These are phyloP conservation scores for Stenolophus ochropezus DNA, from an alignment of 2,888 invertebrate genomes.

Conservation along the genomic window DNA sequence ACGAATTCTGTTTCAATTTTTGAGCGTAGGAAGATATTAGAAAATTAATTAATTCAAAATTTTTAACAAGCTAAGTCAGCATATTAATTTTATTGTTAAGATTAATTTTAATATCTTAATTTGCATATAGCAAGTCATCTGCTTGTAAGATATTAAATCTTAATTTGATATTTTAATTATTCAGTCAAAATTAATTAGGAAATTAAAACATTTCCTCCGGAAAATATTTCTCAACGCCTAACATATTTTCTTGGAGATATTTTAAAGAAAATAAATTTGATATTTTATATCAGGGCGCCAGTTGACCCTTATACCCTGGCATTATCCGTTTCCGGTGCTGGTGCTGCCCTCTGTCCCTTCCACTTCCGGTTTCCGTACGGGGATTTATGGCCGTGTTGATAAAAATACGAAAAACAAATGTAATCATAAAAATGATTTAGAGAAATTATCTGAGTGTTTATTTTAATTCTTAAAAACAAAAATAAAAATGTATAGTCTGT, in stretches of 20 bases:
- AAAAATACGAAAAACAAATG: slow-evolving; percentile 36
- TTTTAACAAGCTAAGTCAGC: background rate
- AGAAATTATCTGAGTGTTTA: too few species aligned
- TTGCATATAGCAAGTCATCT: slow-evolving; percentile 23
- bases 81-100: slow-evolving; percentile 17
- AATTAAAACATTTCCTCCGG: slow-evolving; percentile 13
- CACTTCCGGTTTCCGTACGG: slow-evolving; percentile 3
- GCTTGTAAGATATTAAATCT: slow-evolving; percentile 10
- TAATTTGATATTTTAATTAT: slow-evolving; percentile 22
- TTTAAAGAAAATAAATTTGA: background rate
- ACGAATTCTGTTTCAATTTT: too few species aligned
- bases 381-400: background rate
- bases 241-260: background rate
- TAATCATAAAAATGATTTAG: slow-evolving; percentile 24
- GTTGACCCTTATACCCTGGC: background rate
- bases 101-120: slow-evolving; percentile 23
- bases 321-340: background rate
- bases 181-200: slow-evolving; percentile 10
- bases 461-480: too few species aligned
- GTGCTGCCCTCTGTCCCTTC: slow-evolving; percentile 7
- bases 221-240: too few species aligned
- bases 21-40: too few species aligned
- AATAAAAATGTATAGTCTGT: too few species aligned
- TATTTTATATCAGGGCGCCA: background rate
- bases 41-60: slow-evolving; percentile 2